phyloP scores from a whole-genome alignment of 2,888 invertebrate genomes.

The Hemaris fuciformis region DNA sequence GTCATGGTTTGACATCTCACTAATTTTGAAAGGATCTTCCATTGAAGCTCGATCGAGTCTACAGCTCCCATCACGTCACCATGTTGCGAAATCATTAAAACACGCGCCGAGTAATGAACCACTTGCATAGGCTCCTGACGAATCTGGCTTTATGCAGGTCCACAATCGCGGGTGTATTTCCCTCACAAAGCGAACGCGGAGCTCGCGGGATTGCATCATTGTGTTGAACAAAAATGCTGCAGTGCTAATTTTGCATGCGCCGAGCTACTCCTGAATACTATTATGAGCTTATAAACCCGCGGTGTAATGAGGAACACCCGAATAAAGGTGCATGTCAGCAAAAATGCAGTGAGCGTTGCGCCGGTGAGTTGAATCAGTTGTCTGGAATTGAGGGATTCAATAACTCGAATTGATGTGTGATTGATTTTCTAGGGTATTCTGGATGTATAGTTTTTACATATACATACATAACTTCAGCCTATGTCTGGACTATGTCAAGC shows the following conservation, averaged over 20 bases:
- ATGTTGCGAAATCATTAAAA: slow-evolving; percentile 25
- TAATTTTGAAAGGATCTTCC: too few species aligned
- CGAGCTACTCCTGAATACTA: slow-evolving; percentile 55
- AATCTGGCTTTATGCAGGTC: slow-evolving; percentile 66
- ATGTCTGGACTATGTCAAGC: too few species aligned
- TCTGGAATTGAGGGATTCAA: background rate
- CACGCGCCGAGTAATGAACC: slow-evolving; percentile 50
- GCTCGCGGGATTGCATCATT: slow-evolving; percentile 68
- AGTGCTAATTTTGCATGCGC: slow-evolving; percentile 71
- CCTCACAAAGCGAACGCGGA: slow-evolving; percentile 62
- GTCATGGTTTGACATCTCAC: too few species aligned
- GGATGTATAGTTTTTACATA: too few species aligned
- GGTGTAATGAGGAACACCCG: slow-evolving; percentile 13
- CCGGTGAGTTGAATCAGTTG: background rate
- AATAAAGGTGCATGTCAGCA: slow-evolving; percentile 4
- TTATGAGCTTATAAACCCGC: slow-evolving; percentile 41
- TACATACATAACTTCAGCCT: too few species aligned
- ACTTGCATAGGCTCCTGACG: slow-evolving; percentile 43
- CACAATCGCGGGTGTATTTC: slow-evolving; percentile 60
- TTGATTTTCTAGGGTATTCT: background rate
- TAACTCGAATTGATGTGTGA: background rate
- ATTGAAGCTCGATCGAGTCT: too few species aligned
- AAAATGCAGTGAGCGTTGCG: background rate
- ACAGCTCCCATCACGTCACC: too few species aligned
- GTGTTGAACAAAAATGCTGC: slow-evolving; percentile 71